A percentile compares a stretch with the other conserved stretches of the same genome.
Evolutionary conservation across 2,888 invertebrate genomes (phyloP).

Genomic region (Amphimallon solstitiale): DNA sequence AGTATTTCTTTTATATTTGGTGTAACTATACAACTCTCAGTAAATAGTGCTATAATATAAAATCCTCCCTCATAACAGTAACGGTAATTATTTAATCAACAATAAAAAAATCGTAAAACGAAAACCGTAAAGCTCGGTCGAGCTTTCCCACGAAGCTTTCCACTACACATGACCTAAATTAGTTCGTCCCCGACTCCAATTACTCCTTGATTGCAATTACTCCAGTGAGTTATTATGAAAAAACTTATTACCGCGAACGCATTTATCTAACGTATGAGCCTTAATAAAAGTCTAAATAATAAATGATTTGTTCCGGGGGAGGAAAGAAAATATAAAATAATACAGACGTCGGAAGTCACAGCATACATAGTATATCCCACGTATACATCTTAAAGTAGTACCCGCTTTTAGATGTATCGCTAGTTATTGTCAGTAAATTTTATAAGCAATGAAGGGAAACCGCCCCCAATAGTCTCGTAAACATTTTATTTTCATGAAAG

Average conservation of each 20-base stretch:
- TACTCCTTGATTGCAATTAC: constrained; percentile 16
- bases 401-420: constrained; percentile 42
- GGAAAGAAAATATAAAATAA: not conserved
- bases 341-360: too few species aligned
- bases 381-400: constrained; percentile 23
- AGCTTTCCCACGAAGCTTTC: constrained; percentile 1
- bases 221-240: not conserved
- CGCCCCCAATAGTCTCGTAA: constrained; percentile 56
- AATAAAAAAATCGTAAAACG: constrained; percentile 12
- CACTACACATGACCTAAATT: constrained; percentile 9
- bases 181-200: constrained; percentile 4
- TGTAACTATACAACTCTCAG: too few species aligned
- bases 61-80: too few species aligned
- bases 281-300: not conserved
- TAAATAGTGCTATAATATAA: too few species aligned
- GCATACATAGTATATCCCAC: not conserved
- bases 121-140: constrained; percentile 10
- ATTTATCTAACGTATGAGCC: too few species aligned
- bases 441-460: constrained; percentile 58
- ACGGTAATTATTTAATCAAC: constrained; percentile 14
- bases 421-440: constrained; percentile 55
- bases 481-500: constrained; percentile 55
- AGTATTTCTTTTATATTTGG: too few species aligned
- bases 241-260: not conserved
- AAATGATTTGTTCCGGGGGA: constrained; percentile 11